Evolutionary conservation across 2,888 invertebrate species (phyloP), one percentile per base, ranked within the genome.

Genomic region (Entomobrya multifasciata): DNA sequence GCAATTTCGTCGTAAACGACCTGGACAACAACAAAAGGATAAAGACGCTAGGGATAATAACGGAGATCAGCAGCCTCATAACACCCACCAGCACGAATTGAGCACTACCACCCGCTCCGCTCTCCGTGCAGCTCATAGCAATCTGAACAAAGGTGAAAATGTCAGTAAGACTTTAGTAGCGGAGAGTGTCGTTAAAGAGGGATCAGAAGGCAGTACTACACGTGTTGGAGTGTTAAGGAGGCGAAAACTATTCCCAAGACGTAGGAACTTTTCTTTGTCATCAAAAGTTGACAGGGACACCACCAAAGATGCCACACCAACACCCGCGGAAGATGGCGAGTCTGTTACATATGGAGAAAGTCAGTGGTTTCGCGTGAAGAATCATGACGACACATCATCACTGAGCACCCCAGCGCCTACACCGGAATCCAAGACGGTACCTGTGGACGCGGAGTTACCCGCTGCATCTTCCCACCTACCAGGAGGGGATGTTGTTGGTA

Each of bases 301-400:
- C 8, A 8, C 5, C 8, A 49, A 49, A 15, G 49, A 49, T 15
- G n/a, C 41, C n/a, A 57, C 88, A 4, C 72, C 83, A 52, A 78
- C 84, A 8, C 87, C 87, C 10, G 80, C 77, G 17, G 74, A 70
- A 15, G 88, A 89, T 15, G 77, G 89, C 8, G 88, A 89, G 52
- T 52, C 90, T 10, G 91, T 90, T 22, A 91, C 91, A 30, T 91
- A 90, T 60, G 91, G 91, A 11, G 91, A 91, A 81, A 89, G 90
- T 72, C 90, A 91, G 72, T 91, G 91, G 91, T 91, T 90, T 70
- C 82, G 88, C 6, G 67, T 91, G 20, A 57, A 76, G 22, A 49
- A 41, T n/a, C 13, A 22, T 15, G 77, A 49, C n/a, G 25, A 55
- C 44, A 5, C 27, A n/a, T n/a, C n/a, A n/a, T n/a, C n/a, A n/a